phyloP scores from a whole-genome alignment of 2,113 vertebrate genomes.

The Anarhynchus alexandrinus region DNA sequence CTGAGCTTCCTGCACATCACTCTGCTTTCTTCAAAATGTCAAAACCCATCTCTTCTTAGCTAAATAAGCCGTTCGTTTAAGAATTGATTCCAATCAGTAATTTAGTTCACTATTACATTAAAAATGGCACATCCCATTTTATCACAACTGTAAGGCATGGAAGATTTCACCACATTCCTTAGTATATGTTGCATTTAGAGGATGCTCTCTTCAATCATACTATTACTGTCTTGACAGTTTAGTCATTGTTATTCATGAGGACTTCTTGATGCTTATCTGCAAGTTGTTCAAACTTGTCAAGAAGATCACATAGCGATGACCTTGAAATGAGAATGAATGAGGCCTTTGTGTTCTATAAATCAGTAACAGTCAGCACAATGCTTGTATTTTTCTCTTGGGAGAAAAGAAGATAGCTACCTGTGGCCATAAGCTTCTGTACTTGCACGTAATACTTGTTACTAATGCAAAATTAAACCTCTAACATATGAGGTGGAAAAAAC shows the following conservation, averaged over 20 bases:
- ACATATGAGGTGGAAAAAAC: neutral
- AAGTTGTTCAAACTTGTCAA: conserved; percentile 56
- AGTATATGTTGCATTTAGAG: conserved; percentile 18
- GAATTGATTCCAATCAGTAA: neutral
- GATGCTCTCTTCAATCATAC: conserved; percentile 28
- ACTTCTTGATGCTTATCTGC: conserved; percentile 54
- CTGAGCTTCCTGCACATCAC: neutral
- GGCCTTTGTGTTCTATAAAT: conserved; percentile 43
- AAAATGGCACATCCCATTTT: neutral
- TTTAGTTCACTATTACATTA: neutral
- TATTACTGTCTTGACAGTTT: conserved; percentile 30
- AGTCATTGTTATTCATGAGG: conserved; percentile 60
- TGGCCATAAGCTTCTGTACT: neutral
- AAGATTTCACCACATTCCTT: conserved; percentile 19
- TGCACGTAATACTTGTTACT: neutral
- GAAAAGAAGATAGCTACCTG: neutral
- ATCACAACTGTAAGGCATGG: neutral
- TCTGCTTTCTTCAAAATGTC: neutral
- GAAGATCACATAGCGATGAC: conserved; percentile 37
- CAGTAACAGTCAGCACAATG: neutral
- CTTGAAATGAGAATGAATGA: conserved; percentile 52
- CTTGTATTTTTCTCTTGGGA: neutral
- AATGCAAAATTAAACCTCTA: neutral
- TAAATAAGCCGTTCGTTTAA: neutral
- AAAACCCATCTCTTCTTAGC: neutral